phyloP scores from a whole-genome alignment of 2,113 vertebrate genomes.

The Cyprinodon variegatus region DNA sequence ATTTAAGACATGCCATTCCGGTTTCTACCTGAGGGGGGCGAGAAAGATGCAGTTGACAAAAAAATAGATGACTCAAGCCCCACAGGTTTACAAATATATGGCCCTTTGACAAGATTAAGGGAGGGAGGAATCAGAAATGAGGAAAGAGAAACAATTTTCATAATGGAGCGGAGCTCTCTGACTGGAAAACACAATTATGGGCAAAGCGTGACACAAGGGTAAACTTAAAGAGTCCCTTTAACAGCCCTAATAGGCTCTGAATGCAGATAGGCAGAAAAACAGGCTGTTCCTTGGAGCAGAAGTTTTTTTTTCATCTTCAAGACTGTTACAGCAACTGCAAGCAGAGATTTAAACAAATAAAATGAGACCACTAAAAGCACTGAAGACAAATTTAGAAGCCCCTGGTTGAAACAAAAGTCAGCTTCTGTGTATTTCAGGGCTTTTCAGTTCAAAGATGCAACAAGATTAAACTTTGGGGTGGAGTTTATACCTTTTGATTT shows the following conservation, averaged over 20 bases:
- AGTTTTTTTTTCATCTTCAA: constrained; percentile 60
- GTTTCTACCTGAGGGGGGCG: constrained; percentile 51
- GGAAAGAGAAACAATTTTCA: constrained; percentile 69
- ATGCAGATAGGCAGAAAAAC: constrained; percentile 53
- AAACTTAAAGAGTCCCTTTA: constrained; percentile 61
- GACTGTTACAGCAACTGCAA: constrained; percentile 43
- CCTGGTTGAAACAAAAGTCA: neutral
- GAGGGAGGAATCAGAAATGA: constrained; percentile 11
- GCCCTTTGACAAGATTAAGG: constrained; percentile 33
- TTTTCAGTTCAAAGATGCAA: neutral
- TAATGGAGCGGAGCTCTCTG: constrained; percentile 62
- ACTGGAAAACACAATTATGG: constrained; percentile 72
- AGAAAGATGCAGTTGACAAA: constrained; percentile 65
- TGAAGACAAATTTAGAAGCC: neutral
- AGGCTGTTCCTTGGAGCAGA: constrained; percentile 35
- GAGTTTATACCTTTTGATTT: neutral
- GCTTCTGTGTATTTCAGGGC: neutral
- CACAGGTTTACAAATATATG: constrained; percentile 3
- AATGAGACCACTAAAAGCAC: constrained; percentile 14
- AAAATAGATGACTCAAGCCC: neutral
- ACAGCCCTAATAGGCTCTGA: constrained; percentile 51
- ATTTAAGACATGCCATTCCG: constrained; percentile 34
- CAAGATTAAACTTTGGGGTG: neutral
- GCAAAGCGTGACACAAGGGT: constrained; percentile 55
- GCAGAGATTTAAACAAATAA: constrained; percentile 35